Percentiles rank a stretch among this genome's conserved stretches.
Evolutionary conservation across 2,113 vertebrate species (phyloP).

Genomic region (Aythya baeri): DNA sequence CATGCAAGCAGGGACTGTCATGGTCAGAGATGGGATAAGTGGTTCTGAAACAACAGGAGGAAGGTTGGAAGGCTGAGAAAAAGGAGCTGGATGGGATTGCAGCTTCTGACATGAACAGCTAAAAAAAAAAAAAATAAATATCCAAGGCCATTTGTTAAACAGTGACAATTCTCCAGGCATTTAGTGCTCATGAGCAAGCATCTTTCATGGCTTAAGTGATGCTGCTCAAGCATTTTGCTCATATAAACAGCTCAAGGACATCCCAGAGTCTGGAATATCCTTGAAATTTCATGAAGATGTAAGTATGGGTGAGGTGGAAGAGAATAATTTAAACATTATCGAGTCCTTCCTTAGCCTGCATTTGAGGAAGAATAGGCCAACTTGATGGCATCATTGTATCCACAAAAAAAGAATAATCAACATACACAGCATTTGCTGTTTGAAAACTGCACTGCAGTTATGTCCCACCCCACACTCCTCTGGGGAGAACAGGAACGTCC

Average conservation of each 20-base stretch:
- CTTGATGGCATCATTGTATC: not conserved
- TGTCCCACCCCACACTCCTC: rapidly evolving
- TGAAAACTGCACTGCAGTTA: not conserved
- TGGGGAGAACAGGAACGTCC: not conserved
- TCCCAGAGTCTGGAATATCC: not conserved
- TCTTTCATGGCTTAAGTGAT: not conserved
- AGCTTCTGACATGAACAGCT: not conserved
- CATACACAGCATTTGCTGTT: not conserved
- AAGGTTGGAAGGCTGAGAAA: not conserved
- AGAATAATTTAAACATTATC: not conserved
- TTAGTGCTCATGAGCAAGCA: not conserved
- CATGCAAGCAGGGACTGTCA: not conserved
- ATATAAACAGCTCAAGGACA: not conserved
- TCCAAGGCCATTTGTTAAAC: not conserved
- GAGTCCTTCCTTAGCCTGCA: not conserved
- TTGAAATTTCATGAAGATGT: not conserved
- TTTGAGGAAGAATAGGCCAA: not conserved
- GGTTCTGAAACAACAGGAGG: not conserved
- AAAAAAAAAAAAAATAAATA: not conserved
- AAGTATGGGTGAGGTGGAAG: not conserved
- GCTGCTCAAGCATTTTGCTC: not conserved
- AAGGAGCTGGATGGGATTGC: not conserved
- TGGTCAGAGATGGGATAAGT: not conserved
- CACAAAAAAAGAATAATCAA: not conserved
- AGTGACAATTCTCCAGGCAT: not conserved